Conservation (phyloP, 2,797 vertebrate genomes). For the Galaxias olidus region DNA sequence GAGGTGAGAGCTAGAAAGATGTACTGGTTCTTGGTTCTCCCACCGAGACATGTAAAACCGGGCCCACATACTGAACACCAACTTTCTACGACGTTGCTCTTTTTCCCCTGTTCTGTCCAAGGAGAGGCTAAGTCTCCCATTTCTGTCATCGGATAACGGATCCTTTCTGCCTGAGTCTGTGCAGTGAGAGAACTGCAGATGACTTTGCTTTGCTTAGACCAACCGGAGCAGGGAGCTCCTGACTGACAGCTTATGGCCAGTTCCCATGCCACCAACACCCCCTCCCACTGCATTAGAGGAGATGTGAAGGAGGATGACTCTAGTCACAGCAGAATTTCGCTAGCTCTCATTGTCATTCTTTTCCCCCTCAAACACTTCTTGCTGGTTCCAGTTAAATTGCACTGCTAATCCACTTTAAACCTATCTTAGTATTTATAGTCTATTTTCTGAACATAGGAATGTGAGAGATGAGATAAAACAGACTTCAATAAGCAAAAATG, state of each 20-base stretch:
- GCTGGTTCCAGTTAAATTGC: neutral
- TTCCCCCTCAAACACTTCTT: neutral
- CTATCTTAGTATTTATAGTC: conserved; percentile 1
- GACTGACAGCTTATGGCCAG: conserved; percentile 22
- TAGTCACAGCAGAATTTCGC: conserved; percentile 20
- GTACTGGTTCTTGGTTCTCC: no score
- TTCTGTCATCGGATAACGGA: neutral
- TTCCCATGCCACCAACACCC: conserved; percentile 34
- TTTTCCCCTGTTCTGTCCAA: conserved; percentile 19
- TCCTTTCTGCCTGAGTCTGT: conserved; percentile 4
- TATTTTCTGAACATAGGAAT: neutral
- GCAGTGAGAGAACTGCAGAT: neutral
- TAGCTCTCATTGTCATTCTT: conserved; percentile 3
- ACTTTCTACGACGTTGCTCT: neutral
- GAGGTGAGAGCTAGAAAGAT: no score
- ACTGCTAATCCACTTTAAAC: neutral
- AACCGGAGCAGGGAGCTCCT: conserved; percentile 1
- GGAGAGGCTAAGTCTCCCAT: conserved; percentile 33
- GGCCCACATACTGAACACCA: conserved; percentile 42
- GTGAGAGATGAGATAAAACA: no score
- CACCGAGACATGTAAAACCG: no score
- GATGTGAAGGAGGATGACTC: conserved; percentile 37
- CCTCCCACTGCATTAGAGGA: conserved; percentile 27
- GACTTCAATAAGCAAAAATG: no score
- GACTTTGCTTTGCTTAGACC: neutral